Conservation (phyloP, 2,113 vertebrate genomes). For the Myrmecobius fasciatus region DNA sequence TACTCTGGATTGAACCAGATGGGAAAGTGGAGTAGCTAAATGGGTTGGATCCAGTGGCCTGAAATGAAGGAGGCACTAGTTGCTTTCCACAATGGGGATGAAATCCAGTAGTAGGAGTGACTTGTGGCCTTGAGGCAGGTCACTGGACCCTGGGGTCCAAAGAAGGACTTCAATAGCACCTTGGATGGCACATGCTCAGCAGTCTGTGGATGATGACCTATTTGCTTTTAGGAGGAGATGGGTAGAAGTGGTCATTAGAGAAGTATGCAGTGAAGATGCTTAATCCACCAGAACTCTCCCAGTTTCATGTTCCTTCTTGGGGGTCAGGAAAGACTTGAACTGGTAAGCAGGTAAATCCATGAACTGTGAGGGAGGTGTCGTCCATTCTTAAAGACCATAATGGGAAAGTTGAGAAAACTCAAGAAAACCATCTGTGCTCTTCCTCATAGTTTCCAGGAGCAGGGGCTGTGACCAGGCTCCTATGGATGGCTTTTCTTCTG, state of each 20-base stretch:
- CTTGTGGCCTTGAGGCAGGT: constrained; percentile 93
- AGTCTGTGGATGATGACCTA: constrained; percentile 94
- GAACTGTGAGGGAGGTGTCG: constrained; percentile 83
- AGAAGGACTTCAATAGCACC: constrained; percentile 95
- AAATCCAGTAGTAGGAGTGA: constrained; percentile 94
- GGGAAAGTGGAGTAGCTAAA: no score
- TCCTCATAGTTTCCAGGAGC: constrained; percentile 95
- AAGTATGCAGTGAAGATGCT: constrained; percentile 97
- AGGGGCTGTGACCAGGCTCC: constrained; percentile 95
- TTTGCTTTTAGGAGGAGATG: constrained; percentile 92
- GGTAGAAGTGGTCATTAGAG: constrained; percentile 96
- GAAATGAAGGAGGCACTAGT: no score
- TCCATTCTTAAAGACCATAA: constrained; percentile 94
- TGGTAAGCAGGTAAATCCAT: constrained; percentile 87
- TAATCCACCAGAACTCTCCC: constrained; percentile 96
- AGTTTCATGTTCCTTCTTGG: constrained; percentile 89
- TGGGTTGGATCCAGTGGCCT: no score
- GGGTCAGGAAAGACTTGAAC: constrained; percentile 93
- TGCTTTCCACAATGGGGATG: no score
- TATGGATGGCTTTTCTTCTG: constrained; percentile 90
- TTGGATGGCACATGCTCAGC: constrained; percentile 95
- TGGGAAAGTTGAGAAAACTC: constrained; percentile 91
- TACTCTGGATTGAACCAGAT: no score
- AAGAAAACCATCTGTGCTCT: constrained; percentile 98
- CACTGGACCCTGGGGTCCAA: constrained; percentile 94